Evolutionary conservation across 1,140 invertebrate species (phyloP).

Genomic region (Teleogryllus occipitalis): DNA sequence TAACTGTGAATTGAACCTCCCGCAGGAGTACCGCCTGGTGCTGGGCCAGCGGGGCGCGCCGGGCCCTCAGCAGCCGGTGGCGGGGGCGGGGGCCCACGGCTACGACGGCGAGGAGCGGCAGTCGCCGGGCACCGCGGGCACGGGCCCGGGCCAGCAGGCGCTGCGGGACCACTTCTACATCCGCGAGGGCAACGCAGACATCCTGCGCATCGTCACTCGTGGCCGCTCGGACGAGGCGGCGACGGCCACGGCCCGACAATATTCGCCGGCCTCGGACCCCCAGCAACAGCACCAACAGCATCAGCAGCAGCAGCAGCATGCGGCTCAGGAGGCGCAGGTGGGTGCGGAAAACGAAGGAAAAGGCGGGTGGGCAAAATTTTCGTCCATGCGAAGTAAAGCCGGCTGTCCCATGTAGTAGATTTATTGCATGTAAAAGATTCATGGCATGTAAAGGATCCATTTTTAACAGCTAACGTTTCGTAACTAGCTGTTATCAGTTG

Average conservation of each 20-base stretch:
- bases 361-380: too few species aligned
- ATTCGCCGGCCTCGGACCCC: constrained; percentile 15
- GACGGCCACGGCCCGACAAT: background rate
- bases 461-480: too few species aligned
- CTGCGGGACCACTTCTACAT: constrained; percentile 62
- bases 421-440: too few species aligned
- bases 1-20: too few species aligned
- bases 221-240: constrained; percentile 47
- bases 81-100: background rate
- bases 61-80: background rate
- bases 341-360: too few species aligned
- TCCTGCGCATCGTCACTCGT: constrained; percentile 65
- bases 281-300: constrained; percentile 28
- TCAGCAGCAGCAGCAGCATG: constrained; percentile 25
- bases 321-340: constrained; percentile 38
- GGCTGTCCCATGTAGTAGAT: too few species aligned
- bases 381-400: too few species aligned
- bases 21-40: background rate
- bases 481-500: too few species aligned
- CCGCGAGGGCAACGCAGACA: constrained; percentile 73
- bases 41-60: background rate
- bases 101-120: background rate
- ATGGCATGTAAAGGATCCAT: too few species aligned
- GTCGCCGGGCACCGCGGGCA: background rate
- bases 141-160: constrained; percentile 26